Evolutionary conservation across 2,888 invertebrate genomes (phyloP).

Genomic region (Thysanoteuthis rhombus): DNA sequence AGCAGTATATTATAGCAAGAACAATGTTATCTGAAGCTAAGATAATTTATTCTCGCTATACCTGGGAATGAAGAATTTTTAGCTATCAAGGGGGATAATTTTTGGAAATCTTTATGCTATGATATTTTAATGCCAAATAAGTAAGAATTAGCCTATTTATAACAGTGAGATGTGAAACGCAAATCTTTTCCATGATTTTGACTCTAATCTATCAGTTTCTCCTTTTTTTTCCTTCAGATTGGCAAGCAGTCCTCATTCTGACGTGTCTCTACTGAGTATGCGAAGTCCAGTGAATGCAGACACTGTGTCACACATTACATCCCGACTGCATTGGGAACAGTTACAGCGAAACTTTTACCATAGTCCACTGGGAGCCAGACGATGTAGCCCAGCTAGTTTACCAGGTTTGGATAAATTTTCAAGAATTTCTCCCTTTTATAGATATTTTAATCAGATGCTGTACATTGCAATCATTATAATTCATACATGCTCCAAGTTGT

Average conservation of each 20-base stretch:
- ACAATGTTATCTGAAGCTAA: no score
- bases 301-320: constrained; percentile 60
- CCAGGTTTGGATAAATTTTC: constrained; percentile 47
- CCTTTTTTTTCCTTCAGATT: constrained; percentile 41
- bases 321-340: constrained; percentile 65
- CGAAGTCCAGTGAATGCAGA: constrained; percentile 57
- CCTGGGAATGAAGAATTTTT: no score
- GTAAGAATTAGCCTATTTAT: no score
- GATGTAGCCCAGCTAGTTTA: constrained; percentile 59
- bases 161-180: no score
- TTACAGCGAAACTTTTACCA: constrained; percentile 54
- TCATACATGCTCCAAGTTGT: constrained; percentile 30
- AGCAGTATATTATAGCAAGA: no score
- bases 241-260: constrained; percentile 58
- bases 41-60: no score
- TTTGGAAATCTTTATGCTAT: no score
- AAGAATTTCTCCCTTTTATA: not conserved
- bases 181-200: no score
- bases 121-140: no score
- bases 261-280: constrained; percentile 60
- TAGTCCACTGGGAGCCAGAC: constrained; percentile 52
- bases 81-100: no score
- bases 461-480: constrained; percentile 44
- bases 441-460: not conserved
- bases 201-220: not conserved